Conservation (phyloP, 2,113 vertebrate species). For the Psittacara wagleri region DNA sequence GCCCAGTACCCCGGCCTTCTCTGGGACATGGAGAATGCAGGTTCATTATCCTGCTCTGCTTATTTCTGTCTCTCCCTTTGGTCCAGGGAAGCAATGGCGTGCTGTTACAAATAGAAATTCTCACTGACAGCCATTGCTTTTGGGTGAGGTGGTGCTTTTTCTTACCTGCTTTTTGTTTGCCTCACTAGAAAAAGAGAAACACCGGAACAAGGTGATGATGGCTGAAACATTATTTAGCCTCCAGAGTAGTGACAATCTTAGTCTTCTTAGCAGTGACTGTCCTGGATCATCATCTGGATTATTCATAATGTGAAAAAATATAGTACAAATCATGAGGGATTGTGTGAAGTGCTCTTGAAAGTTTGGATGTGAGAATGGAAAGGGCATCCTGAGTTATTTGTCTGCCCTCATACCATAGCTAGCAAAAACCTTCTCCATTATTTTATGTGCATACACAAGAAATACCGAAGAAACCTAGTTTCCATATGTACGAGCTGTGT, state of each 20-base stretch:
- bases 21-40: neutral
- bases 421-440: neutral
- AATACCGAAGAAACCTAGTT: neutral
- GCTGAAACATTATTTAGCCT: neutral
- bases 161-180: neutral
- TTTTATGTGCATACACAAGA: neutral
- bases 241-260: neutral
- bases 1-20: neutral
- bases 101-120: neutral
- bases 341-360: neutral
- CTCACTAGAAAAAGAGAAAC: neutral
- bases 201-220: neutral
- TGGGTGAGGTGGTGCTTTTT: neutral
- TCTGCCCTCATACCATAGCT: neutral
- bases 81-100: neutral
- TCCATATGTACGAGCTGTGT: rapidly evolving
- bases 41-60: neutral
- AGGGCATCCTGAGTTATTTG: neutral
- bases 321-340: neutral
- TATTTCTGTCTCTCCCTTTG: neutral
- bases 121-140: rapidly evolving
- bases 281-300: neutral
- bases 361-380: neutral
- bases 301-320: neutral
- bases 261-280: neutral